Conservation (phyloP, 2,888 invertebrate species). For the Marasmarcha lunaedactyla region DNA sequence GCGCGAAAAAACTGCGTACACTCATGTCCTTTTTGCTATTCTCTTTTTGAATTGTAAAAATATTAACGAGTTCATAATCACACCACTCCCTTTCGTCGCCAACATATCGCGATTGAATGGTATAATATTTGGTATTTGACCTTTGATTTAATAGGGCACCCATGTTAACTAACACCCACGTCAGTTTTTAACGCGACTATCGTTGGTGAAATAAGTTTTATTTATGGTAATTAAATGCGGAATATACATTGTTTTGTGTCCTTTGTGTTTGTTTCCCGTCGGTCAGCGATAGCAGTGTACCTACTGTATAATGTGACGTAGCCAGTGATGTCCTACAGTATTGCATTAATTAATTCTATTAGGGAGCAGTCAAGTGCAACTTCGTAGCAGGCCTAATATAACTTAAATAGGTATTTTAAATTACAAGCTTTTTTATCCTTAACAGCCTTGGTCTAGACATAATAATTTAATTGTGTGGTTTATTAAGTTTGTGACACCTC, state of each 20-base stretch:
- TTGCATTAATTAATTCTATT: conserved; percentile 5
- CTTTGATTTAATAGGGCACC: conserved; percentile 17
- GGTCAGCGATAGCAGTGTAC: conserved; percentile 30
- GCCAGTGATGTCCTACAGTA: conserved; percentile 19
- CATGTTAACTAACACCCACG: conserved; percentile 27
- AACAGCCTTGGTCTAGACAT: no score
- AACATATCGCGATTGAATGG: conserved; percentile 30
- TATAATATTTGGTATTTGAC: conserved; percentile 30
- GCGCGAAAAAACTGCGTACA: conserved; percentile 27
- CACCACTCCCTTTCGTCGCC: conserved; percentile 21
- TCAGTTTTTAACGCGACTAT: conserved; percentile 6
- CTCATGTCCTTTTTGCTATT: conserved; percentile 23
- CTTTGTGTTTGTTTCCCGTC: conserved; percentile 56
- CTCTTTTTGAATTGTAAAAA: conserved; percentile 29
- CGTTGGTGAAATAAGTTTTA: conserved; percentile 7
- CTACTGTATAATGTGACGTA: conserved; percentile 26
- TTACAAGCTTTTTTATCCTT: no score
- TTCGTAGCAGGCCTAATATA: no score
- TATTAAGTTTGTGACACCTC: no score
- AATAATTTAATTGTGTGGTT: no score
- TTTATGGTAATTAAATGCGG: conserved; percentile 33
- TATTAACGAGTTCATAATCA: conserved; percentile 35
- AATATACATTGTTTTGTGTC: conserved; percentile 56
- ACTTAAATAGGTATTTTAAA: no score
- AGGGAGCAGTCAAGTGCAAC: no score